Conservation (phyloP, 2,113 vertebrate species). For the Symphodus melops region DNA sequence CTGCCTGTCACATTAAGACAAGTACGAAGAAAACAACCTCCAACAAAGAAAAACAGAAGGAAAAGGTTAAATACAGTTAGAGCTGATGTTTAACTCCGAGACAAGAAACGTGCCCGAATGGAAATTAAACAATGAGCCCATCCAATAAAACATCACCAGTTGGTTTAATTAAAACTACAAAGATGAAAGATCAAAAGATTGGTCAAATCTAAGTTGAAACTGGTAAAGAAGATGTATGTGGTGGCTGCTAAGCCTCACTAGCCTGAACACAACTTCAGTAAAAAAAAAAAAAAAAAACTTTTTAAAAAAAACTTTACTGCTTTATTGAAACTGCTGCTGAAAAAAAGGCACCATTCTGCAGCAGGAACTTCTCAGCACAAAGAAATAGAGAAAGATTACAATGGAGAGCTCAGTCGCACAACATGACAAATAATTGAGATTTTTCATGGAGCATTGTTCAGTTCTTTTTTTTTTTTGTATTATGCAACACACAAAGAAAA, state of each 20-base stretch:
- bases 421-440: conserved; percentile 41
- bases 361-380: conserved; percentile 31
- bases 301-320: neutral
- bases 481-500: conserved; percentile 9
- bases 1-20: conserved; percentile 36
- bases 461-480: conserved; percentile 14
- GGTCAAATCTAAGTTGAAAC: neutral
- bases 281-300: conserved; percentile 5
- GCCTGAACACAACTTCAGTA: conserved; percentile 30
- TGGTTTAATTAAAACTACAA: conserved; percentile 16
- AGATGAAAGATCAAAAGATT: neutral
- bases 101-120: no score
- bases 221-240: neutral
- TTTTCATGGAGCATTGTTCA: conserved; percentile 11
- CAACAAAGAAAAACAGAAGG: neutral
- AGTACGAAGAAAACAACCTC: conserved; percentile 13
- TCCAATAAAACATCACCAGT: conserved; percentile 19
- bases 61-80: conserved; percentile 2
- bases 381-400: conserved; percentile 21
- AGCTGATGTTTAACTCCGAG: no score
- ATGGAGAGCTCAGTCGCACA: conserved; percentile 4
- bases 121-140: neutral
- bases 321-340: conserved; percentile 50
- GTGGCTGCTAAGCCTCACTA: conserved; percentile 9
- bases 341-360: conserved; percentile 32